These are phyloP conservation scores for Cuculus canorus DNA, from an alignment of 2,797 vertebrate genomes.

Conservation along the genomic window DNA sequence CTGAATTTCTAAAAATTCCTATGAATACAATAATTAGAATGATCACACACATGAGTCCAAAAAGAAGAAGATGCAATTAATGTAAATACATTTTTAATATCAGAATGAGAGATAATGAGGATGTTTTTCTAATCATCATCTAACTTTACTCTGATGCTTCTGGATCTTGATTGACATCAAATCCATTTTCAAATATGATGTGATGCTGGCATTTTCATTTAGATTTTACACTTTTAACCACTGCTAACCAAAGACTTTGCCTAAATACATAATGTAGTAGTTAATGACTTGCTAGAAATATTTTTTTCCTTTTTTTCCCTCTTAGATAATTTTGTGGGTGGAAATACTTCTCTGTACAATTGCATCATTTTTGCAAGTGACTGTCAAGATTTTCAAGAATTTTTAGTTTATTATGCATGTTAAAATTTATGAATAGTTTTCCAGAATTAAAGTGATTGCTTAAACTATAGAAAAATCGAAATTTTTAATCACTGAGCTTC, in stretches of 20 bases:
- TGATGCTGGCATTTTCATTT: not conserved
- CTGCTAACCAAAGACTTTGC: not conserved
- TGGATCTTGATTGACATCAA: not conserved
- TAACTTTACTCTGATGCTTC: not conserved
- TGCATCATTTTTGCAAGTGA: not conserved
- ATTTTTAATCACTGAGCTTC: not conserved
- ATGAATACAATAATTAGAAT: not conserved
- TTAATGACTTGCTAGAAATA: not conserved
- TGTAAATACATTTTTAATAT: not conserved
- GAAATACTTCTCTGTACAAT: not conserved
- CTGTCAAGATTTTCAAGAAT: constrained; percentile 22
- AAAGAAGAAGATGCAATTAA: not conserved
- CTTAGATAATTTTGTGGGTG: constrained; percentile 11
- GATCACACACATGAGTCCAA: not conserved
- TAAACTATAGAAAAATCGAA: not conserved
- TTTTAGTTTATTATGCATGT: not conserved
- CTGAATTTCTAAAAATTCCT: not conserved
- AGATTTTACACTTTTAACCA: not conserved
- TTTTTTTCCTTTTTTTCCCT: not conserved
- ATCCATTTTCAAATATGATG: not conserved
- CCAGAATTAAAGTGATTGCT: not conserved
- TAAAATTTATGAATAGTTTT: not conserved
- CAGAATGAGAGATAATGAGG: not conserved
- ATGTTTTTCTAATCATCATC: not conserved
- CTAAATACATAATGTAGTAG: not conserved